Evolutionary conservation across 2,113 vertebrate genomes (phyloP), one percentile per base, ranked within the genome.

Genomic region (Pelobates fuscus): DNA sequence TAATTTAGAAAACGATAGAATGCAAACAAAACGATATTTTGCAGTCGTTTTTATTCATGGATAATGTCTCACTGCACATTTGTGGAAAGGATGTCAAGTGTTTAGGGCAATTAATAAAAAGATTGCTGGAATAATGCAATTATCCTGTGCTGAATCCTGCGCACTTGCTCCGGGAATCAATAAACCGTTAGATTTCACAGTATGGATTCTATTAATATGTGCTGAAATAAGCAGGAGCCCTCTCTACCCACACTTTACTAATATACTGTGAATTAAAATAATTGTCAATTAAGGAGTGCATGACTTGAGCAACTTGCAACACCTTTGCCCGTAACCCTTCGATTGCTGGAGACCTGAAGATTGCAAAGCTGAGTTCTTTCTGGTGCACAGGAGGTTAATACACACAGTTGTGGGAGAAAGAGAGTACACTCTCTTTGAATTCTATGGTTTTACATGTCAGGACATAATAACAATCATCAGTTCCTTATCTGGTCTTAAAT

Each of bases 111-210:
- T 72, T 72, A 74, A 57, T 74, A 66, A 65, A 66, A 64, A 55
- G 61, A 63, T 54, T 62, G 26, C 27, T 44, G 44, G 43, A 58
- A 61, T 52, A 61, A 44, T 20, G 71, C 65, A 67, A 49, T 44
- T 44, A 3, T 52, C 37, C 0, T 67, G 14, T 78, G 71, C 69
- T 79, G 62, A 72, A 67, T 82, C 77, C 59, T 80, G 14, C 4
- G 0, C 71, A 11, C 52, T 80, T 59, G 43, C 66, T 52, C 54
- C 57, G 67, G 62, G 67, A 82, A 82, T 83, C 82, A 55, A 77
- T 83, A 55, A 37, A 3, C 21, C 71, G 65, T 81, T 81, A 81
- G 71, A 81, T 83, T 82, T 70, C 75, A 70, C 57, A 27, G 58
- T 79, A 64, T 76, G 66, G 79, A 81, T 78, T 78, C 77, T 67